A percentile compares a stretch with the other conserved stretches of the same genome.
Evolutionary conservation across 1,140 invertebrate genomes (phyloP).

Genomic region (Rhyacophila brunnea): DNA sequence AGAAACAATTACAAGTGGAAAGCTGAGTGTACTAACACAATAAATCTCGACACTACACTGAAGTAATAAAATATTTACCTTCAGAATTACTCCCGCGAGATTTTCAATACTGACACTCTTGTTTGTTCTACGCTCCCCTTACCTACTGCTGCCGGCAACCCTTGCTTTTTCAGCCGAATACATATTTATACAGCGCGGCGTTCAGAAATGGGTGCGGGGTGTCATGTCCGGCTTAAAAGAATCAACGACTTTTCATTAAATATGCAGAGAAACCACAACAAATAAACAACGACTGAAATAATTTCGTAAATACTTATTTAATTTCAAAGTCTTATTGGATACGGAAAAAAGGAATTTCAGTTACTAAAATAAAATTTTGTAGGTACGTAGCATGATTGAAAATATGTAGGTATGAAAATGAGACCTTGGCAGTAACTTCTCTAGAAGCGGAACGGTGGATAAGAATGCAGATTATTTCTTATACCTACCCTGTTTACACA

Average conservation of each 20-base stretch:
- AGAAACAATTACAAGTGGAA: slow-evolving; percentile 29
- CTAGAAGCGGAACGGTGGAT: no score
- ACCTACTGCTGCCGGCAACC: slow-evolving; percentile 29
- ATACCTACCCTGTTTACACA: no score
- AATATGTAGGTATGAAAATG: no score
- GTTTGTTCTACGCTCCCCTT: slow-evolving; percentile 30
- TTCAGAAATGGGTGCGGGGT: neutral
- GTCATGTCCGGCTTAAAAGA: slow-evolving; percentile 3
- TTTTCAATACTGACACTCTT: slow-evolving; percentile 37
- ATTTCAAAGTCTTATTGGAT: neutral
- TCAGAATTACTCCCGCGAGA: slow-evolving; percentile 36
- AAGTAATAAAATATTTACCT: slow-evolving; percentile 38
- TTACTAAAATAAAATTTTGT: no score
- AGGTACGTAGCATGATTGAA: no score
- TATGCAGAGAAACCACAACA: slow-evolving; percentile 1
- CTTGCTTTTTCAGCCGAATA: slow-evolving; percentile 32
- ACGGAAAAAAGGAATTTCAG: neutral
- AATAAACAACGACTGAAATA: neutral
- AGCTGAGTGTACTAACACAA: slow-evolving; percentile 32
- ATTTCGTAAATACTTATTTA: neutral
- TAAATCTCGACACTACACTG: slow-evolving; percentile 36
- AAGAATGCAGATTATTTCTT: no score
- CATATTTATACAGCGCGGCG: slow-evolving; percentile 20
- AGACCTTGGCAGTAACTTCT: no score
- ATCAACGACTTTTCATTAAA: slow-evolving; percentile 24